Conservation (phyloP, 2,113 vertebrate genomes). For the Cebus imitator region DNA sequence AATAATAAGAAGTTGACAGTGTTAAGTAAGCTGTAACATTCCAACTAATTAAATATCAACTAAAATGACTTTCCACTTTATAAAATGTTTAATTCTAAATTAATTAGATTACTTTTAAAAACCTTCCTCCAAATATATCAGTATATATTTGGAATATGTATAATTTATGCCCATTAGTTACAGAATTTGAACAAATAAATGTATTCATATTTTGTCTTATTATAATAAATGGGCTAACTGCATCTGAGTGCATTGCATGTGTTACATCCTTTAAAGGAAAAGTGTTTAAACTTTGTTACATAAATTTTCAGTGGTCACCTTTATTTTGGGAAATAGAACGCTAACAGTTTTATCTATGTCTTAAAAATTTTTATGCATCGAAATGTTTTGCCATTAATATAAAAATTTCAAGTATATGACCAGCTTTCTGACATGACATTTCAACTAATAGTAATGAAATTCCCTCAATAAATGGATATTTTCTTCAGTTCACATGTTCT, state of each 20-base stretch:
- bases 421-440: not conserved
- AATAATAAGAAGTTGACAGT: conserved; percentile 29
- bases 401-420: not conserved
- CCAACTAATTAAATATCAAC: conserved; percentile 37
- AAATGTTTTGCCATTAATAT: not conserved
- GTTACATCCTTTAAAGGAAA: conserved; percentile 51
- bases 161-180: not conserved
- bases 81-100: conserved; percentile 53
- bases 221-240: conserved; percentile 67
- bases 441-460: conserved; percentile 24
- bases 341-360: conserved; percentile 14
- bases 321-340: conserved; percentile 52
- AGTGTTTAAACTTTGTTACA: conserved; percentile 33
- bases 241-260: conserved; percentile 69
- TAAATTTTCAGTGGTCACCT: not conserved
- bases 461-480: not conserved
- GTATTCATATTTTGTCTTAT: conserved; percentile 68
- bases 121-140: not conserved
- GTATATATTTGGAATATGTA: not conserved
- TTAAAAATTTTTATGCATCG: conserved; percentile 4
- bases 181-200: not conserved
- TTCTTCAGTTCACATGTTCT: not conserved
- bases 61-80: conserved; percentile 61
- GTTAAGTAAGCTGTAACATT: not conserved
- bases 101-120: conserved; percentile 5